Conservation (phyloP, 2,888 invertebrate species). For the Clunio marinus region DNA sequence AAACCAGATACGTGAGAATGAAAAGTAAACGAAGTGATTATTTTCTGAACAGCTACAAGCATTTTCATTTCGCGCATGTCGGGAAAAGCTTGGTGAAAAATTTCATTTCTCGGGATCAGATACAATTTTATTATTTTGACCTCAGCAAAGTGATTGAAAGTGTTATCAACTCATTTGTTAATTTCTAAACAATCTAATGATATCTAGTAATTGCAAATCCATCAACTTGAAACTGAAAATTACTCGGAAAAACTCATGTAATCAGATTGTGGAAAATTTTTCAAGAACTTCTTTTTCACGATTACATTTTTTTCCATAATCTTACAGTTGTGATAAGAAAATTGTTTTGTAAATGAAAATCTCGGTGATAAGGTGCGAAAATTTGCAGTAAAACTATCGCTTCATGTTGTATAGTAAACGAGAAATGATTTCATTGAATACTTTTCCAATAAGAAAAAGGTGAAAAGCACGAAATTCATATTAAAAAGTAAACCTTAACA, state of each 20-base stretch:
- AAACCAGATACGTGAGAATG: no score
- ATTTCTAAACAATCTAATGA: not conserved
- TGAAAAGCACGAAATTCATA: no score
- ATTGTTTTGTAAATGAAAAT: not conserved
- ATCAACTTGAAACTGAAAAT: not conserved
- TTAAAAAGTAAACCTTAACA: not conserved
- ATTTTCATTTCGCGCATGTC: not conserved
- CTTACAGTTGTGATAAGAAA: not conserved
- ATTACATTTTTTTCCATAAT: not conserved
- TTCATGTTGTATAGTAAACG: not conserved
- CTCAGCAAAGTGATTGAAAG: slow-evolving; percentile 11
- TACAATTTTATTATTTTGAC: not conserved
- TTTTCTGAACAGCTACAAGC: not conserved
- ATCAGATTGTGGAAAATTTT: not conserved
- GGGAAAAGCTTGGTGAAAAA: slow-evolving; percentile 9
- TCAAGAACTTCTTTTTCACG: not conserved
- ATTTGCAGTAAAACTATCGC: not conserved
- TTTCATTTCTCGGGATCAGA: not conserved
- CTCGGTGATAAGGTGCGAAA: not conserved
- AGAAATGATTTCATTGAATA: not conserved
- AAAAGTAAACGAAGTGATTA: no score
- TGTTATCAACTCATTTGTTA: slow-evolving; percentile 19
- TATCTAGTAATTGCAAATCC: not conserved
- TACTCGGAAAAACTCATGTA: not conserved
- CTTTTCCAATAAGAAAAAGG: not conserved